Conservation (phyloP, 2,113 vertebrate species). For the Ranitomeya imitator region DNA sequence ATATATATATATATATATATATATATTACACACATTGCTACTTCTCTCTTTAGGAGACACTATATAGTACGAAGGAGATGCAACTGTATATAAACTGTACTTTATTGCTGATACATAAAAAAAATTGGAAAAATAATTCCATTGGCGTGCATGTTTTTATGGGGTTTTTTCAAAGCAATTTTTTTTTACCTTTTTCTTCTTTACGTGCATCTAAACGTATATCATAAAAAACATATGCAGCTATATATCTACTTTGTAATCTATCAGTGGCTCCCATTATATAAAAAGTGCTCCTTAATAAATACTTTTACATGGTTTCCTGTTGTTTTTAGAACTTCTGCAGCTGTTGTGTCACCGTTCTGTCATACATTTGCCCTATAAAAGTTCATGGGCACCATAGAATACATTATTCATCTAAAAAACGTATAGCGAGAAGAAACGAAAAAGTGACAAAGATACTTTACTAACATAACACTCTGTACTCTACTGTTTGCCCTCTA, state of each 20-base stretch:
- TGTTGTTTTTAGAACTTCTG: neutral
- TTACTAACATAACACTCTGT: neutral
- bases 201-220: neutral
- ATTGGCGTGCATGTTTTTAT: neutral
- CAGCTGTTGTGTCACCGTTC: neutral
- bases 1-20: too few relatives aligned
- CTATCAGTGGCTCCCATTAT: neutral
- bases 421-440: neutral
- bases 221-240: neutral
- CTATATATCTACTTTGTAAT: neutral
- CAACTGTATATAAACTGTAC: too few relatives aligned
- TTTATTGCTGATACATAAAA: too few relatives aligned
- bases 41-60: too few relatives aligned
- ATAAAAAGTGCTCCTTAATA: neutral
- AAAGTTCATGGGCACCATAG: neutral
- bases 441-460: neutral
- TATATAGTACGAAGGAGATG: too few relatives aligned
- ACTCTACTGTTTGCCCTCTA: neutral
- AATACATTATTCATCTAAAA: neutral
- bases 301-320: neutral
- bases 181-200: neutral
- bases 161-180: neutral
- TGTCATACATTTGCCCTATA: neutral
- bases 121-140: too few relatives aligned
- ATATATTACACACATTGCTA: too few relatives aligned